A percentile compares a stretch with the other conserved stretches of the same genome.
Conservation (phyloP, 2,888 invertebrate species). For the Hylaea fasciaria region DNA sequence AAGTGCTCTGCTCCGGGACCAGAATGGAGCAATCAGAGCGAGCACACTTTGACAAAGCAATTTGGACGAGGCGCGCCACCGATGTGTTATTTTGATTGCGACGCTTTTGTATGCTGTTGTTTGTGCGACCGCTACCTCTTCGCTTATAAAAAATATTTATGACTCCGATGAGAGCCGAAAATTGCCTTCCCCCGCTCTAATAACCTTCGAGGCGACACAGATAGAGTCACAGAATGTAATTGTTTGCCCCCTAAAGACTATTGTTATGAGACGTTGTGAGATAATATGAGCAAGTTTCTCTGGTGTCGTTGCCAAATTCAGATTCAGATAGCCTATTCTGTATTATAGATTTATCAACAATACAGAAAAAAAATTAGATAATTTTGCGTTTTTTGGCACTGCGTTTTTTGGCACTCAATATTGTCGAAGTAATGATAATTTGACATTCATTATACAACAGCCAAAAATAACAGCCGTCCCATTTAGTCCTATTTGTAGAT, state of each 20-base stretch:
- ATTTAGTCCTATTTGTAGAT: conserved; percentile 71
- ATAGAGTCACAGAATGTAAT: conserved; percentile 32
- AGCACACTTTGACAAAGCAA: conserved; percentile 82
- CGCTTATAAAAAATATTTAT: conserved; percentile 70
- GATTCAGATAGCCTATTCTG: background rate
- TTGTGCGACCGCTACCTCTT: conserved; percentile 65
- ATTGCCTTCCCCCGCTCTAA: conserved; percentile 61
- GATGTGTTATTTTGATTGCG: conserved; percentile 82
- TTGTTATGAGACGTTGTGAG: conserved; percentile 22
- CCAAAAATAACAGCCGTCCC: conserved; percentile 55
- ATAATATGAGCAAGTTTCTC: conserved; percentile 8
- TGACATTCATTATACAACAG: conserved; percentile 15
- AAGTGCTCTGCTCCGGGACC: conserved; percentile 59
- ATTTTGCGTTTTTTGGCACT: no score
- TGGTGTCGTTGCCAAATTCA: conserved; percentile 1
- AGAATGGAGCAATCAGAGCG: conserved; percentile 81
- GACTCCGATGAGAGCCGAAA: conserved; percentile 58
- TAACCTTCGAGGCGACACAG: conserved; percentile 49
- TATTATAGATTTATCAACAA: no score
- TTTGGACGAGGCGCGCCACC: conserved; percentile 72
- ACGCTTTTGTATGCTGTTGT: conserved; percentile 73
- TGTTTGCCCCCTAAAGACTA: conserved; percentile 29
- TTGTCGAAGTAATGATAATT: background rate
- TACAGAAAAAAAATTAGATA: no score
- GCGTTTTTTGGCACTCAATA: background rate